Base-by-base conservation (phyloP, 1,140 invertebrate genomes). In the Aricia agestis region DNA sequence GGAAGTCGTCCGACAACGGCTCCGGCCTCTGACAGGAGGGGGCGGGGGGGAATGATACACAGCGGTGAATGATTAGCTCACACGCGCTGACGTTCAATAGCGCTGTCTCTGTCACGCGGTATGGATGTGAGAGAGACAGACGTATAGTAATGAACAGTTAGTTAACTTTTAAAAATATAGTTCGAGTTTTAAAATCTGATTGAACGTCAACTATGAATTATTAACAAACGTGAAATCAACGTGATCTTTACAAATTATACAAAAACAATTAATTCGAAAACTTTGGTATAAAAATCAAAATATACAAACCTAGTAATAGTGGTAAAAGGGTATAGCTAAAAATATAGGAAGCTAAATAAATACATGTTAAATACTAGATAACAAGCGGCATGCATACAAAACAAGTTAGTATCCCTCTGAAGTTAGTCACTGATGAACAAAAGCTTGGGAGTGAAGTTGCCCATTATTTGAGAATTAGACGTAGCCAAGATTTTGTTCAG, bases 1-100 rank as follows among this genome's bases (percentile, higher is more conserved):
- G 95, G 95, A 99, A 98, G 94, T 99, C 98, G 93, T 97, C 96
- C 81, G 96, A 96, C 90, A 97, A 93, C 91, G 96, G 95, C 93
- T 97, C 96, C 92, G 96, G 91, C 75, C 92, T 87, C 91, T 92
- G 83, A 84, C 77, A 80, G 89, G 87, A 85, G 79, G 86, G 86
- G 89, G 87, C 89, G 89, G 89, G 89, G 88, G 87, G 84, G 87
- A 82, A 90, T 85, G 87, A 90, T 85, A 90, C 86, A 84, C 87
- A 88, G 89, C 84, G 79, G 85, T 86, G 84, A 76, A 89, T 91
- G 86, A 90, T 89, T 89, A 87, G 87, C 76, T 82, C 83, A 88
- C 86, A 87, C 84, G 74, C 76, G 76, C 77, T 42, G 52, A 81
- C 79, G 75, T 75, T 74, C 76, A 75, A 79, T 19, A 19, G 45